phyloP scores from a whole-genome alignment of 2,113 vertebrate species.

The Oryzias woworae region DNA sequence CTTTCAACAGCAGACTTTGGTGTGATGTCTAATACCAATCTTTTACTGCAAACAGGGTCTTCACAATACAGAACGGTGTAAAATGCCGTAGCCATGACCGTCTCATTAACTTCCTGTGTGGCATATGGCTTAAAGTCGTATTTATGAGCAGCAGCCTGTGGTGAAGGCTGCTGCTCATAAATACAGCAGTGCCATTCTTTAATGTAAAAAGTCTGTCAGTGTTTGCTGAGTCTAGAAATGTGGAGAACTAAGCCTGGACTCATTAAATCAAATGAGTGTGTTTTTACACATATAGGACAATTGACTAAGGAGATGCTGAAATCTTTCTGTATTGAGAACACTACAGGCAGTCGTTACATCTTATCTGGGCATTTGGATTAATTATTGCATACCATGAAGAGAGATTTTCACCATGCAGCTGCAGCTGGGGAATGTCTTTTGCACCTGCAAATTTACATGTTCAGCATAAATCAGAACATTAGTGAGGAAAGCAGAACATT shows the following conservation, averaged over 20 bases:
- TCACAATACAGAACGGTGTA: too few species aligned
- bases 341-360: neutral
- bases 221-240: constrained; percentile 18
- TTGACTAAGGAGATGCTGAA: too few species aligned
- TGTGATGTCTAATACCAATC: too few species aligned
- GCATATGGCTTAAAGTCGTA: constrained; percentile 17
- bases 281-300: too few species aligned
- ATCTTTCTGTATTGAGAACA: neutral
- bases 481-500: too few species aligned
- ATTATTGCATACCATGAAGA: neutral
- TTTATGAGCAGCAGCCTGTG: neutral
- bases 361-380: neutral
- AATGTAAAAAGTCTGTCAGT: neutral
- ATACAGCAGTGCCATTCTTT: constrained; percentile 12
- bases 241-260: neutral
- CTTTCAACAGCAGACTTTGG: too few species aligned
- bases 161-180: constrained; percentile 25
- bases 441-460: neutral
- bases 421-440: neutral
- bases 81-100: too few species aligned
- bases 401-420: neutral
- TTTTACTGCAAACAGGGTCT: too few species aligned
- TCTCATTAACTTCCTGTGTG: neutral
- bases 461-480: too few species aligned
- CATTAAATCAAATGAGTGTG: constrained; percentile 13